A percentile compares a stretch with the other conserved stretches of the same genome.
Evolutionary conservation across 2,113 vertebrate species (phyloP).

Genomic region (Numenius arquata): DNA sequence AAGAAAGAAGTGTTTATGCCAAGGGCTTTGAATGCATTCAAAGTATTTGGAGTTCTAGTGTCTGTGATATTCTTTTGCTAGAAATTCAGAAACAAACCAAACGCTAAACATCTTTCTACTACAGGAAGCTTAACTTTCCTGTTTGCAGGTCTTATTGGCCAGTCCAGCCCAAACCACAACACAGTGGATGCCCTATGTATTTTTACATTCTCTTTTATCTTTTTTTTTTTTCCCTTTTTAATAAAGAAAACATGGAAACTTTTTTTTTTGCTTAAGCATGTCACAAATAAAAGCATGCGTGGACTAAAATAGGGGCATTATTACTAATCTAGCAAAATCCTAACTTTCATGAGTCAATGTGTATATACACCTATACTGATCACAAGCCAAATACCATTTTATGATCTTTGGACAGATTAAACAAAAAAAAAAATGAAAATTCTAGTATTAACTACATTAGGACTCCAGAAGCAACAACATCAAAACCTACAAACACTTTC

Average conservation of each 20-base stretch:
- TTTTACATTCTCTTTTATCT: background rate
- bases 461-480: background rate
- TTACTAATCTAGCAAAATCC: background rate
- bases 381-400: background rate
- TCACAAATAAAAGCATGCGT: background rate
- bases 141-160: background rate
- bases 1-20: background rate
- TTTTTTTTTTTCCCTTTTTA: background rate
- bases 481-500: background rate
- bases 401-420: background rate
- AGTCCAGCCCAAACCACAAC: background rate
- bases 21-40: background rate
- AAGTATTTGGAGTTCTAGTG: background rate
- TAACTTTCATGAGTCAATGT: background rate
- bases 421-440: background rate
- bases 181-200: background rate
- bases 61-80: background rate
- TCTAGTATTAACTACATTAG: background rate
- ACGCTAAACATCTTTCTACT: background rate
- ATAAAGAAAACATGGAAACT: background rate
- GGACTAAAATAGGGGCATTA: background rate
- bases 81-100: background rate
- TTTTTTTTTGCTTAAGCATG: background rate
- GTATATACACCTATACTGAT: background rate
- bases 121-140: background rate